phyloP scores from a whole-genome alignment of 1,140 invertebrate species.

The Drosophila busckii region DNA sequence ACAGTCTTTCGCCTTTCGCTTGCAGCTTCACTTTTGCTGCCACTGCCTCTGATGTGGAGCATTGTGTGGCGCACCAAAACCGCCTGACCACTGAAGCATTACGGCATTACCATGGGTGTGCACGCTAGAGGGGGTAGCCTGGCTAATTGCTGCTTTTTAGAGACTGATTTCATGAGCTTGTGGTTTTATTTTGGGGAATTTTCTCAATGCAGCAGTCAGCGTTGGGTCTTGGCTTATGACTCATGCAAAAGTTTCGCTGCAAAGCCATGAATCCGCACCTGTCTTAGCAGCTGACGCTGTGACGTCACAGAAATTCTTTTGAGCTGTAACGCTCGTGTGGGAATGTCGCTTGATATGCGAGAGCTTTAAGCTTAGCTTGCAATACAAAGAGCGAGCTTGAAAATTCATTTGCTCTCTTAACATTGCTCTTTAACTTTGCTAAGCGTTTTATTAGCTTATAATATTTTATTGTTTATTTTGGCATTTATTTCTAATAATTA shows the following conservation, averaged over 20 bases:
- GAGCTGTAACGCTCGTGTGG: no score
- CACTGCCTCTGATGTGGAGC: constrained; percentile 55
- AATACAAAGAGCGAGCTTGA: no score
- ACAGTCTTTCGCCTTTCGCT: constrained; percentile 14
- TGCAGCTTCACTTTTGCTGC: constrained; percentile 49
- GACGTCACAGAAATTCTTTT: no score
- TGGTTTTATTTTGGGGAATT: constrained; percentile 10
- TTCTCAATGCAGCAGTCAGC: constrained; percentile 14
- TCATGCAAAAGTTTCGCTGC: constrained; percentile 2
- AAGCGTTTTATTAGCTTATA: no score
- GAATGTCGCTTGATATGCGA: no score
- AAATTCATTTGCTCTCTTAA: no score
- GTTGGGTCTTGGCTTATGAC: constrained; percentile 2
- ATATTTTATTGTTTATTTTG: no score
- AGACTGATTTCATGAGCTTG: constrained; percentile 11
- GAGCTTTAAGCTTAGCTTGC: no score
- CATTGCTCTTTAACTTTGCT: no score
- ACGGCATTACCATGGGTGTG: constrained; percentile 7
- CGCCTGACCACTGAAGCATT: constrained; percentile 26
- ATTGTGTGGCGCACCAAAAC: constrained; percentile 1
- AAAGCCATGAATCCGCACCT: no score
- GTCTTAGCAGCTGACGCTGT: no score
- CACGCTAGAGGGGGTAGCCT: background rate
- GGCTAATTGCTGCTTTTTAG: constrained; percentile 17
- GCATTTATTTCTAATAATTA: no score